phyloP scores from a whole-genome alignment of 2,113 vertebrate genomes.

The Ornithorhynchus anatinus region DNA sequence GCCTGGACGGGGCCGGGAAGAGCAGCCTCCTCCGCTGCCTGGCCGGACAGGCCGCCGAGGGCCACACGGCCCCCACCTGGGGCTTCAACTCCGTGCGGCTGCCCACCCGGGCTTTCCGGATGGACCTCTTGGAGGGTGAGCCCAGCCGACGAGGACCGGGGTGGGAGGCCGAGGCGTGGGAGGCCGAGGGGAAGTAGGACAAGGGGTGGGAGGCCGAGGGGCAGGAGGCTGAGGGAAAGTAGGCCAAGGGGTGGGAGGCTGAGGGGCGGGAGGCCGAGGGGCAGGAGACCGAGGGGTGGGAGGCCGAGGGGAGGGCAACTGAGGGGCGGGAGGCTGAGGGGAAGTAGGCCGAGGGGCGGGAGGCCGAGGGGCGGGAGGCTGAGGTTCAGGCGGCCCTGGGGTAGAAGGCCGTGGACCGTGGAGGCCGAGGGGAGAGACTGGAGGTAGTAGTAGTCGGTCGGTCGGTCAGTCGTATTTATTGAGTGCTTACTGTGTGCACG shows the following conservation, averaged over 20 bases:
- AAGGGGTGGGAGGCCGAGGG: background rate
- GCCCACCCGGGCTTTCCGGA: constrained; percentile 70
- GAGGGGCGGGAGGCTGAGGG: background rate
- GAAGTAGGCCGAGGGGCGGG: background rate
- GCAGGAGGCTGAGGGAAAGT: background rate
- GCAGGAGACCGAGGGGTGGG: background rate
- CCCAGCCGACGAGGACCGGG: background rate
- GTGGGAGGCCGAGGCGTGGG: background rate
- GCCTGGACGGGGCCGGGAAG: constrained; percentile 88
- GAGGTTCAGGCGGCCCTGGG: too few species aligned
- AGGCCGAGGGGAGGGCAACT: background rate
- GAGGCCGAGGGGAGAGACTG: background rate
- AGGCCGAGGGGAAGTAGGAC: background rate
- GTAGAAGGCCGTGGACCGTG: too few species aligned
- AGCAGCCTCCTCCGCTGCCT: constrained; percentile 87
- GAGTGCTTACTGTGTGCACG: background rate
- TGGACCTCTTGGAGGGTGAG: constrained; percentile 90
- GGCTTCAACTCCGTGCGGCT: constrained; percentile 89
- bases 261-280: background rate
- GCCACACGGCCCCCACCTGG: constrained; percentile 76
- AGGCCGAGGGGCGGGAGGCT: too few species aligned
- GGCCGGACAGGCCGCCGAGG: constrained; percentile 59
- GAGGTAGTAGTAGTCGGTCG: background rate
- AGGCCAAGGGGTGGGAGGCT: background rate
- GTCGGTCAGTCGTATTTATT: background rate